Percentiles rank a stretch among this genome's conserved stretches.
These are phyloP conservation scores for Teleiodes luculella DNA, from an alignment of 2,888 invertebrate genomes.

Conservation along the genomic window DNA sequence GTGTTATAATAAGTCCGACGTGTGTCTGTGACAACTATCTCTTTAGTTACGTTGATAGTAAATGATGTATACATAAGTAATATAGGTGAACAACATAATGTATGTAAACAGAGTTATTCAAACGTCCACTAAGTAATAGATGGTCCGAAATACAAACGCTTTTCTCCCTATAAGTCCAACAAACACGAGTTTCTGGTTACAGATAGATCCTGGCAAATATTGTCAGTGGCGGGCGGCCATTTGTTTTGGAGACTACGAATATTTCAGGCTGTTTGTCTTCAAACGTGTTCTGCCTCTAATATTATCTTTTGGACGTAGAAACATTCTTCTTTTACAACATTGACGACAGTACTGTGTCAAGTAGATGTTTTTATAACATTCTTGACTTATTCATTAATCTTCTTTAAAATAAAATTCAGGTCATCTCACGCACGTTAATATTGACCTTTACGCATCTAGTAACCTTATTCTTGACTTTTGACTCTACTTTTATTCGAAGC, in stretches of 20 bases:
- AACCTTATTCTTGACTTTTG: slow-evolving; percentile 2
- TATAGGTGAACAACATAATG: too few species aligned
- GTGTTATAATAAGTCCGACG: too few species aligned
- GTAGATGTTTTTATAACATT: too few species aligned
- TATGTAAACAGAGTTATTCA: background rate
- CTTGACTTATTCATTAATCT: too few species aligned
- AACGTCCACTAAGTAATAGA: slow-evolving; percentile 41
- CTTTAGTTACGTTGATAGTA: too few species aligned
- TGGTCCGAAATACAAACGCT: slow-evolving; percentile 22
- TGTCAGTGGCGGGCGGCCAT: background rate
- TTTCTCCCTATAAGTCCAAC: background rate
- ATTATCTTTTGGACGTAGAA: background rate
- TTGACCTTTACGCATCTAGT: background rate
- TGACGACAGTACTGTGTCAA: too few species aligned
- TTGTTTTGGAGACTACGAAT: background rate
- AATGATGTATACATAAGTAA: too few species aligned
- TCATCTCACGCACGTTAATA: background rate
- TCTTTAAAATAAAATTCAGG: background rate
- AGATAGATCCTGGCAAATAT: background rate
- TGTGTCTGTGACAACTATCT: too few species aligned
- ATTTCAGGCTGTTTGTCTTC: too few species aligned
- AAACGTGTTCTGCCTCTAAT: too few species aligned
- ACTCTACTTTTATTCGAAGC: too few species aligned
- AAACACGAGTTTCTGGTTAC: slow-evolving; percentile 3
- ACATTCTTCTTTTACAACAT: too few species aligned